phyloP scores from a whole-genome alignment of 2,888 invertebrate species.

The Oithona nana region DNA sequence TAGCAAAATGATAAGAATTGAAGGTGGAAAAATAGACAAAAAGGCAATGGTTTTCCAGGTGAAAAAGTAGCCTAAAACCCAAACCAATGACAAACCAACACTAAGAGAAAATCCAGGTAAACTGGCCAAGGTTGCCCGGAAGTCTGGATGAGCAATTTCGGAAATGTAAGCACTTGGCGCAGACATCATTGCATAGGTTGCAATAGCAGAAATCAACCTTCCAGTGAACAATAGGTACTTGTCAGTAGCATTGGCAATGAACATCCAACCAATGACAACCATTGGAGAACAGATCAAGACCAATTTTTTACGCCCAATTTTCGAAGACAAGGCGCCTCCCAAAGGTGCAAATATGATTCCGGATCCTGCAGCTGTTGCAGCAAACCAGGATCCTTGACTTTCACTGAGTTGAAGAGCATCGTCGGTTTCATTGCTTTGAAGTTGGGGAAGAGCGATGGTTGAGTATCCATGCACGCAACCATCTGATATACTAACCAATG shows the following conservation, averaged over 20 bases:
- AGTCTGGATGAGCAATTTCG: background rate
- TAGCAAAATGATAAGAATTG: background rate
- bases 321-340: background rate
- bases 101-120: background rate
- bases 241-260: background rate
- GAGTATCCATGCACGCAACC: too few species aligned
- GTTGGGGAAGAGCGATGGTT: background rate
- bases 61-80: background rate
- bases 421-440: background rate
- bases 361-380: background rate
- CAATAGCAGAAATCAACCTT: background rate
- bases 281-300: background rate
- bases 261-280: background rate
- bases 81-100: background rate
- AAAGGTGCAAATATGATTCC: background rate
- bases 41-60: background rate
- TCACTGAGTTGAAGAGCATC: background rate
- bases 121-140: background rate
- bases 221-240: background rate
- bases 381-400: background rate
- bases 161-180: background rate
- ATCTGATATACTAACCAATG: too few species aligned
- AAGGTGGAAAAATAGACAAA: background rate
- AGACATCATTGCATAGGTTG: background rate
- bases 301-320: background rate